Evolutionary conservation across 92 coral and sea anemone genomes (phyloP), one percentile per base, ranked within the genome.

Genomic region (Phenganax subtilis): DNA sequence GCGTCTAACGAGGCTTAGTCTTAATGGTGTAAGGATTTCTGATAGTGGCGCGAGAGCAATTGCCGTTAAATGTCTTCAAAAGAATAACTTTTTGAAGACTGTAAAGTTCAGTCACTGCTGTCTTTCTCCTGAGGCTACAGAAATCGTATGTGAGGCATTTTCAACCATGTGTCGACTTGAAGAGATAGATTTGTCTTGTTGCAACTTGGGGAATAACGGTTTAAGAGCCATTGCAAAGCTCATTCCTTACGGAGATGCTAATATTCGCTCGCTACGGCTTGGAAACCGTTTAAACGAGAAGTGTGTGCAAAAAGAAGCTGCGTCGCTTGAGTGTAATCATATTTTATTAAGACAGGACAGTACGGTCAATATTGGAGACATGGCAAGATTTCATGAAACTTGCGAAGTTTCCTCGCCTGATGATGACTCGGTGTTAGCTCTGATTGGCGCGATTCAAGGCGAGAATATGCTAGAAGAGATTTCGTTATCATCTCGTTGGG

Each of bases 11-110:
- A 20, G 51, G 15, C 65, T 79, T 14, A 20, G 65, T 30, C 58
- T 79, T 27, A 79, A 37, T 64, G 61, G 82, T n/a, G 64, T 78
- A 54, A 17, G 14, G 61, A 62, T 78, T 28, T 55, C 66, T 12
- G 6, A 2, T 9, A n/a, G 37, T 60, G 65, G 88, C 84, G 82
- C 63, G 72, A 15, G 74, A 69, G 31, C 61, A 75, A 12, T 79
- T 88, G 55, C 74, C 55, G 61, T 87, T 55, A 29, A 88, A 73
- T 75, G 79, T 76, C 28, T 91, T 90, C 67, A 84, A 82, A 58
- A 87, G 75, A 80, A 76, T 80, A 0, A 75, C 88, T 11, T 81
- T 7, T 8, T 78, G n/a, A 31, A 51, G 15, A 54, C 44, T 52
- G 83, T 79, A 16, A 79, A 51, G 83, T 79, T 79, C 74, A 79